A percentile compares a stretch with the other conserved stretches of the same genome.
These are phyloP conservation scores for Drosophila malerkotliana DNA, from an alignment of 1,140 invertebrate genomes.

Conservation along the genomic window DNA sequence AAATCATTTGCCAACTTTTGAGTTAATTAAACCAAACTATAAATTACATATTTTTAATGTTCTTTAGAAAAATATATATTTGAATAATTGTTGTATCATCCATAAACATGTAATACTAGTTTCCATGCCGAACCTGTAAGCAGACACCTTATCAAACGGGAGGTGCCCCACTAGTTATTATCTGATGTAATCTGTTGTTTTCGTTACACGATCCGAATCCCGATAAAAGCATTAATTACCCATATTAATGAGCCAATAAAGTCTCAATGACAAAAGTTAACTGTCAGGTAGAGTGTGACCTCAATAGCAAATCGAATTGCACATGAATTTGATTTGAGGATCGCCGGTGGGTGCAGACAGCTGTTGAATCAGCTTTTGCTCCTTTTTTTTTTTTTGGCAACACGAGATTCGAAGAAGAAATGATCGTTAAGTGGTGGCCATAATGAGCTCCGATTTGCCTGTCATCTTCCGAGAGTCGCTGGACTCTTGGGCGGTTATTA, in stretches of 20 bases:
- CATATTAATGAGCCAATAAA: constrained; percentile 65
- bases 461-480: constrained; percentile 25
- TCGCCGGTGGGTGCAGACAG: constrained; percentile 19
- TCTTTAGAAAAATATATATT: too few species aligned
- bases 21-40: too few species aligned
- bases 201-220: constrained; percentile 48
- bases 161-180: constrained; percentile 19
- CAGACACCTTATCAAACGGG: constrained; percentile 17
- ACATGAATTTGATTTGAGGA: constrained; percentile 71
- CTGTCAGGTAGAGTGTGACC: constrained; percentile 62
- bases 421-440: constrained; percentile 34
- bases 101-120: neutral
- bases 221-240: constrained; percentile 71
- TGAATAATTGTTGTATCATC: neutral
- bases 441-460: constrained; percentile 16
- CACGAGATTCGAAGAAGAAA: neutral
- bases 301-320: constrained; percentile 51
- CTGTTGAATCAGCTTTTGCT: neutral
- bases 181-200: constrained; percentile 75
- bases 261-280: constrained; percentile 46
- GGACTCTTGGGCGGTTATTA: constrained; percentile 45
- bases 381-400: neutral
- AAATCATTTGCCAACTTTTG: too few species aligned
- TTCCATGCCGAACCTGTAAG: constrained; percentile 6
- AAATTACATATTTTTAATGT: too few species aligned